Evolutionary conservation across 2,113 vertebrate species (phyloP).

Genomic region (Poecile atricapillus): DNA sequence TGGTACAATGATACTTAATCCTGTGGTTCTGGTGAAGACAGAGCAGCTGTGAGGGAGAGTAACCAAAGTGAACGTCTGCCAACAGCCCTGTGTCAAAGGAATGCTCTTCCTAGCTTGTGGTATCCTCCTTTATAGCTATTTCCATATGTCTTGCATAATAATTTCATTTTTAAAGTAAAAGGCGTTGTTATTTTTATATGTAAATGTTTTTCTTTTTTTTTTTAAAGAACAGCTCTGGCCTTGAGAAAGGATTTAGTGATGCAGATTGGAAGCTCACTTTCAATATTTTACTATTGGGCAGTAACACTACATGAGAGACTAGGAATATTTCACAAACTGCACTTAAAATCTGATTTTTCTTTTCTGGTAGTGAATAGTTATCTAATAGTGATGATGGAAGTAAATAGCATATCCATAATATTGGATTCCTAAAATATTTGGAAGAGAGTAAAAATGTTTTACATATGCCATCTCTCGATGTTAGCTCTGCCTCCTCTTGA

Average conservation of each 20-base stretch:
- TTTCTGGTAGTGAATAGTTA: background rate
- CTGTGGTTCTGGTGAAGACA: background rate
- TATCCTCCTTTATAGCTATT: conserved; percentile 11
- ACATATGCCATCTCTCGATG: background rate
- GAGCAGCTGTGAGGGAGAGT: background rate
- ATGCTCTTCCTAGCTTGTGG: background rate
- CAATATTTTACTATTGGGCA: background rate
- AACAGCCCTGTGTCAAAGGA: background rate
- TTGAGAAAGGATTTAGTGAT: background rate
- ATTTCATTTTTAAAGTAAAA: background rate
- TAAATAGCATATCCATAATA: background rate
- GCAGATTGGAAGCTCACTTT: background rate
- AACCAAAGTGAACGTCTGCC: background rate
- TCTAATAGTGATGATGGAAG: background rate
- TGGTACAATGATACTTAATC: background rate
- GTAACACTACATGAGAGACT: background rate
- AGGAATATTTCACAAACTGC: background rate
- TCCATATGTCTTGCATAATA: background rate
- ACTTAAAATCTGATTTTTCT: background rate
- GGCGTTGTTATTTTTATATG: background rate
- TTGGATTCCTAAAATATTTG: background rate
- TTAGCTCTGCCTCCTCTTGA: background rate
- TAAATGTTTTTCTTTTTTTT: background rate
- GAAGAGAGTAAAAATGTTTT: background rate
- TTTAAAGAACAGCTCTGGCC: background rate